phyloP scores from a whole-genome alignment of 2,113 vertebrate species.

The Cyphomyrus plagiostoma region DNA sequence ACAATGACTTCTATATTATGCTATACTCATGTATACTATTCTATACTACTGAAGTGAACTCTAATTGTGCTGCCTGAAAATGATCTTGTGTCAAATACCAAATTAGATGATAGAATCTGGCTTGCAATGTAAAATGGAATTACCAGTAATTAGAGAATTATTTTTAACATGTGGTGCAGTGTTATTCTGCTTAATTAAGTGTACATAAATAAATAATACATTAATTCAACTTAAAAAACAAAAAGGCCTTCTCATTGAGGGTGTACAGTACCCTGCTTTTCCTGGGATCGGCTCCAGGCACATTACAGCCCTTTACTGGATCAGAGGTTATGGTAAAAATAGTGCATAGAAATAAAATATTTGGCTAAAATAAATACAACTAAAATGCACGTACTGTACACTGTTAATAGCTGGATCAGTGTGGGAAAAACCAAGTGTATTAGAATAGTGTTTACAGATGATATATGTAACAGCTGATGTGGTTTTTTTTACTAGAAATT shows the following conservation, averaged over 20 bases:
- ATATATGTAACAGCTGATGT: not conserved
- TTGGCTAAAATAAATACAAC: not conserved
- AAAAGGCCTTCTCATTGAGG: not conserved
- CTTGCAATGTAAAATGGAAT: not conserved
- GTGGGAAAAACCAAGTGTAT: not conserved
- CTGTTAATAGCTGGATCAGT: not conserved
- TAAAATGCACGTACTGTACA: not conserved
- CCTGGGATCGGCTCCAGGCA: not conserved
- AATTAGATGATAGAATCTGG: not conserved
- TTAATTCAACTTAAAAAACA: not conserved
- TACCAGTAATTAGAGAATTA: not conserved
- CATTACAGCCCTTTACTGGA: not conserved
- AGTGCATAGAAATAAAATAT: not conserved
- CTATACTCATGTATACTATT: not conserved
- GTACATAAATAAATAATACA: not conserved
- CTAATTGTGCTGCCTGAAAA: not conserved
- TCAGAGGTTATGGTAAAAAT: not conserved
- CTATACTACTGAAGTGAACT: not conserved
- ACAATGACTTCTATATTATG: not conserved
- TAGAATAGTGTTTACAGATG: not conserved
- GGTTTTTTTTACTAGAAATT: not conserved
- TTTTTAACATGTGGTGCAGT: not conserved
- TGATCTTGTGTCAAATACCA: not conserved
- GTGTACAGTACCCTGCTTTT: not conserved
- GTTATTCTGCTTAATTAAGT: not conserved